Evolutionary conservation across 2,888 invertebrate genomes (phyloP), one percentile per base, ranked within the genome.

Genomic region (Dasypolia templi): DNA sequence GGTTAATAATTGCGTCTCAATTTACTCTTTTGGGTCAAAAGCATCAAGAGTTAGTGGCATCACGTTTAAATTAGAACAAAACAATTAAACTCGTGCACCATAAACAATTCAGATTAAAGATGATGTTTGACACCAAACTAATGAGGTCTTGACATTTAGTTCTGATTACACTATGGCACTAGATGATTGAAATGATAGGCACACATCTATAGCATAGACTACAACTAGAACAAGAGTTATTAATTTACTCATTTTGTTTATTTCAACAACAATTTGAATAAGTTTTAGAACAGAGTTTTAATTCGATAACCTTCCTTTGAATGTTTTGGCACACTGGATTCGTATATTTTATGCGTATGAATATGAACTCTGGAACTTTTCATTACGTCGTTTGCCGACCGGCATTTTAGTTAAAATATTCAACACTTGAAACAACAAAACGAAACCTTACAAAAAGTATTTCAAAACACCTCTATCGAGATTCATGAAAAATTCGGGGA

Each of bases 81-180:
- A 66, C 65, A 53, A 79, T 79, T 79, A 83, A 71, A 56, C 44
- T 29, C 51, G 35, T 77, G 42, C 76, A 64, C 55, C 55, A 42
- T 53, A 83, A 69, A 55, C 64, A 56, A 83, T 82, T 64, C 32
- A 35, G 53, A 64, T 82, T 68, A 68, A n/a, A 77, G 62, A 78
- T 77, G 51, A 69, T 55, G 81, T 83, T 71, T 79, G 84, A 79
- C 66, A 35, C 59, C 51, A 22, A 44, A 63, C 63, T 83, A 79
- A 86, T 72, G 86, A 86, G 81, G 80, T 69, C 86, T 68, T 86
- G 81, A 86, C 72, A 64, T 59, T 14, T 11, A 77, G 55, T 32
- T 78, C 83, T 53, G 62, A 82, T 83, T 66, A 82, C 70, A 49
- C 32, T 77, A 17, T 55, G 59, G 44, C 49, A 61, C 22, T 56